phyloP scores from a whole-genome alignment of 2,113 vertebrate genomes.

The Otocyon megalotis region DNA sequence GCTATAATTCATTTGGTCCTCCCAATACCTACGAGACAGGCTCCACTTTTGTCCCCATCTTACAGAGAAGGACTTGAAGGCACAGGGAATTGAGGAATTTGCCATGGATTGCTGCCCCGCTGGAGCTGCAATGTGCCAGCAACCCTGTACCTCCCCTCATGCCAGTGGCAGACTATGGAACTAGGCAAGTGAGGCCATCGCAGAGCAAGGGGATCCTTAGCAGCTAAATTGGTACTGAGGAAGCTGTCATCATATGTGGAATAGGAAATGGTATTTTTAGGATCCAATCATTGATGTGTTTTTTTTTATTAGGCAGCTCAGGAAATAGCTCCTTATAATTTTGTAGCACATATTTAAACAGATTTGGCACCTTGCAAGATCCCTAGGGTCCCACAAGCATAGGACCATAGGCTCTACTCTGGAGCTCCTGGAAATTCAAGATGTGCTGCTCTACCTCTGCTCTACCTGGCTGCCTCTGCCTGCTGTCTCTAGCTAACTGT shows the following conservation, averaged over 20 bases:
- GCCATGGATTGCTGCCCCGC: not conserved
- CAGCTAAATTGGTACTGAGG: not conserved
- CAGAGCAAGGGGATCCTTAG: not conserved
- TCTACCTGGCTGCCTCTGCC: not conserved
- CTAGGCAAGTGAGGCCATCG: not conserved
- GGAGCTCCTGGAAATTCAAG: not conserved
- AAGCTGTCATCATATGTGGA: not conserved
- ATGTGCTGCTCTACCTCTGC: not conserved
- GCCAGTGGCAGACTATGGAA: not conserved
- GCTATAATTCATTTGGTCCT: not conserved
- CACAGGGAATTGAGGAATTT: not conserved
- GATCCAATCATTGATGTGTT: conserved; percentile 49
- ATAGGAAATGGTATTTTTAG: conserved; percentile 58
- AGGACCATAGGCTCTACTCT: not conserved
- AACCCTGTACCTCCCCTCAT: accelerated
- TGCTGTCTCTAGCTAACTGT: not conserved
- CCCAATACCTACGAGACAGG: not conserved
- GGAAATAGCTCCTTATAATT: conserved; percentile 61
- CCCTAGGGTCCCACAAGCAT: not conserved
- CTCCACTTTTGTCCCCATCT: not conserved
- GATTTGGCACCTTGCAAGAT: conserved; percentile 25
- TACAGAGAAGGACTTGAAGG: not conserved
- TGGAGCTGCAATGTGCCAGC: not conserved
- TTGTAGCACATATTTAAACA: not conserved
- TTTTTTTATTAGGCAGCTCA: conserved; percentile 22